These are phyloP conservation scores for Halesus radiatus DNA, from an alignment of 1,140 invertebrate species.

Conservation along the genomic window DNA sequence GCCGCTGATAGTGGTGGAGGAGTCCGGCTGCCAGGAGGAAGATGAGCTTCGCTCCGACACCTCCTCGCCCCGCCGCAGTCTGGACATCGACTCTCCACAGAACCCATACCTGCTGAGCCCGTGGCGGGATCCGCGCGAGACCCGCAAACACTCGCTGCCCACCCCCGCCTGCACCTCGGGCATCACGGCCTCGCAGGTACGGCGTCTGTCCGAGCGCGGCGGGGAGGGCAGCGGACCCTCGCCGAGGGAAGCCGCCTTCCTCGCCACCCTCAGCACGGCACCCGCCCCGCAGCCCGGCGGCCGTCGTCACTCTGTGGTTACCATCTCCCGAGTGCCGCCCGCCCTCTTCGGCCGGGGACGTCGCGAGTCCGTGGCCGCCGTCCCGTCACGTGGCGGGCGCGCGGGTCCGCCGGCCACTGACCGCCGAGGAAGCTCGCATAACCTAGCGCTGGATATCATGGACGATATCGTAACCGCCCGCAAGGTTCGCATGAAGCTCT, in stretches of 20 bases:
- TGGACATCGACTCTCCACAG: constrained; percentile 81
- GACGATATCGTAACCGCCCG: constrained; percentile 86
- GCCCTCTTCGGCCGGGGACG: constrained; percentile 81
- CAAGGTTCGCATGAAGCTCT: constrained; percentile 86
- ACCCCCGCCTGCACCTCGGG: constrained; percentile 86
- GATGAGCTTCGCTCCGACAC: constrained; percentile 71
- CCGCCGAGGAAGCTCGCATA: constrained; percentile 81
- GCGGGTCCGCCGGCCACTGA: constrained; percentile 78
- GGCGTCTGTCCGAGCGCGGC: constrained; percentile 82
- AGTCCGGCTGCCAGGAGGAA: constrained; percentile 77
- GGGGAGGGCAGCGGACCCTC: constrained; percentile 79
- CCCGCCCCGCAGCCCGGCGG: constrained; percentile 79
- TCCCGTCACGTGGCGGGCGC: constrained; percentile 68
- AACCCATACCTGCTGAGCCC: constrained; percentile 86
- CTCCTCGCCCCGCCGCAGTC: constrained; percentile 72
- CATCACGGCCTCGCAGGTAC: constrained; percentile 86
- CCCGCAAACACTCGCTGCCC: constrained; percentile 84
- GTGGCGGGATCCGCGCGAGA: constrained; percentile 77
- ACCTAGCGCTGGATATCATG: constrained; percentile 88
- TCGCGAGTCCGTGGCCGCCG: constrained; percentile 84
- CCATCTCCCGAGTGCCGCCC: constrained; percentile 83
- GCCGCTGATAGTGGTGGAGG: constrained; percentile 86
- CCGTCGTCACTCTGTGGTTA: constrained; percentile 85
- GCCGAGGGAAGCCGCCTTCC: constrained; percentile 81
- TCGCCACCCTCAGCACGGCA: constrained; percentile 83